Evolutionary conservation across 2,113 vertebrate species (phyloP), one percentile per base, ranked within the genome.

Genomic region (Pantherophis guttatus): DNA sequence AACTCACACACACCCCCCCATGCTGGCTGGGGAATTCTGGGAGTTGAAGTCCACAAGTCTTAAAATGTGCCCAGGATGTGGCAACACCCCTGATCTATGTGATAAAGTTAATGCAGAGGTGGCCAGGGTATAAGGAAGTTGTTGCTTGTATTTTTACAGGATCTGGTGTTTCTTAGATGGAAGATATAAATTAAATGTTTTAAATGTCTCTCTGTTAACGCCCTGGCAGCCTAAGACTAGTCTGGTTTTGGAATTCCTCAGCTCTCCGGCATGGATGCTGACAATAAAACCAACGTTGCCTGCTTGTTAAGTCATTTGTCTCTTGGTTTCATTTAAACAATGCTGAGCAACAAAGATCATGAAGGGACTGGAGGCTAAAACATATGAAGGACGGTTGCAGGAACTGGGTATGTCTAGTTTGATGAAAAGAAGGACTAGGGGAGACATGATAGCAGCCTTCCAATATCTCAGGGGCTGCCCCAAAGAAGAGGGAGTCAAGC

Each of bases 251-350:
- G 88, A 33, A 87, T 70, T 48, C 33, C 58, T 58, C 21, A 50
- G 12, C 58, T 50, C 39, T 87, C 58, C 4, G 17, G 58, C 29
- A 13, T 33, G 33, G 29, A 57, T n/a, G 52, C 52, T 29, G 24
- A 75, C 58, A 90, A 92, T 92, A 92, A 94, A 94, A 92, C 93
- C 91, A 92, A 90, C 52, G 93, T 92, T 94, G 91, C 93, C 93
- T 92, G 90, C 62, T 89, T 58, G 54, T 39, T 55, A 89, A 93
- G 39, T 50, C 54, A 7, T 6, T 50, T 85, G 5, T 29, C 39
- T 17, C 1, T 62, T 52, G 8, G 29, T 59, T 86, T 58, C 70
- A 85, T 90, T 85, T 15, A 11, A 50, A 62, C 24, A 62, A 62
- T 3, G 59, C 58, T 9, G 58, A 59, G 58, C 8, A 9, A 59